phyloP scores from a whole-genome alignment of 37 sponge, comb jelly and placozoan genomes.

The Spongia lamella region DNA sequence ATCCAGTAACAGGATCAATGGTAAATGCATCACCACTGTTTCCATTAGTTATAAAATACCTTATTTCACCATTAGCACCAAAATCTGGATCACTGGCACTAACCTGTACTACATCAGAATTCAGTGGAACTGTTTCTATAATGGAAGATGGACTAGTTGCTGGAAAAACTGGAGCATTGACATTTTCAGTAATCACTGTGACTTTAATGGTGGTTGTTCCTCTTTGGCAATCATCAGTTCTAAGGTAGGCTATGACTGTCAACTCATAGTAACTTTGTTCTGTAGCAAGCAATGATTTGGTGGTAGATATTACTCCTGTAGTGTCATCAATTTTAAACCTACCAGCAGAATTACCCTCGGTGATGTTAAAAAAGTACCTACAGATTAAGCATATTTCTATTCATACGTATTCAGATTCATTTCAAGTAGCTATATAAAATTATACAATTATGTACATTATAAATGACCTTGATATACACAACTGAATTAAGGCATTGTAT shows the following conservation, averaged over 20 bases:
- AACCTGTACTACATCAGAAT: conserved; percentile 40
- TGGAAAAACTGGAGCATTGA: conserved; percentile 15
- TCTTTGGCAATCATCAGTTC: conserved; percentile 57
- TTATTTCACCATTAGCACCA: not conserved
- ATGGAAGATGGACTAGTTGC: conserved; percentile 24
- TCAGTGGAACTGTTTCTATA: conserved; percentile 46
- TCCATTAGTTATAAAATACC: conserved; percentile 57
- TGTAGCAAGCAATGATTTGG: conserved; percentile 10
- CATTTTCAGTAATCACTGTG: conserved; percentile 28
- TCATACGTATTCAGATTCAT: too few relatives aligned
- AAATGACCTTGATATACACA: too few relatives aligned
- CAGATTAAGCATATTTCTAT: too few relatives aligned
- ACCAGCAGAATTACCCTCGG: conserved; percentile 46
- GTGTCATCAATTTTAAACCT: conserved; percentile 41
- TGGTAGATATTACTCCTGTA: conserved; percentile 40
- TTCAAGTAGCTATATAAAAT: too few relatives aligned
- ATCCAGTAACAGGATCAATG: conserved; percentile 57
- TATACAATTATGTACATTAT: too few relatives aligned
- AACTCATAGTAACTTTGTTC: conserved; percentile 29
- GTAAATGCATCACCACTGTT: conserved; percentile 52
- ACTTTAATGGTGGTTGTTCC: conserved; percentile 41
- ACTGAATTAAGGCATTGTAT: too few relatives aligned
- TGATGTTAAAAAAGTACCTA: conserved; percentile 64
- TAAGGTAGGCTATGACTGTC: conserved; percentile 61
- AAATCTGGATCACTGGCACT: conserved; percentile 36